Evolutionary conservation across 1,140 invertebrate genomes (phyloP), one percentile per base, ranked within the genome.

Genomic region (Mya arenaria): DNA sequence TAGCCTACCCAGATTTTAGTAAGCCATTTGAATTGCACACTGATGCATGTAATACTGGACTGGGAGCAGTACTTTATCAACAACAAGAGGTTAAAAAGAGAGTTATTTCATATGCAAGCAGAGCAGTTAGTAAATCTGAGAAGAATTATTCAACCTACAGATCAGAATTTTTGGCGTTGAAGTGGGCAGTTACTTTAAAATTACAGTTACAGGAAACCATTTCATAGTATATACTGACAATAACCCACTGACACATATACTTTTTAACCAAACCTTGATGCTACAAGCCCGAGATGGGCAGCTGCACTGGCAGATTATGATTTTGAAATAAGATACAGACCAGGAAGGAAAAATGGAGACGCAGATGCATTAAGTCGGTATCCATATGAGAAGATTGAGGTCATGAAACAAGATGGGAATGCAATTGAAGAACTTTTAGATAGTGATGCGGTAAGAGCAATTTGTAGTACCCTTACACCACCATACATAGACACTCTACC

Each of bases 111-210:
- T n/a, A n/a, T n/a, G n/a, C n/a, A n/a, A n/a, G n/a, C n/a, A n/a
- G n/a, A n/a, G n/a, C n/a, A n/a, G n/a, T n/a, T n/a, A n/a, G n/a
- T n/a, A n/a, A n/a, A n/a, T n/a, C n/a, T n/a, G n/a, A n/a, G n/a
- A n/a, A n/a, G n/a, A n/a, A n/a, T n/a, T n/a, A n/a, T n/a, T n/a
- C n/a, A n/a, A n/a, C n/a, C n/a, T n/a, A n/a, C n/a, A n/a, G n/a
- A n/a, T n/a, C n/a, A n/a, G n/a, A n/a, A n/a, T n/a, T n/a, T n/a
- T n/a, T n/a, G 56, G 17, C 23, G 28, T 25, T 72, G 15, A 77
- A 77, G 36, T 77, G 74, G 60, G 74, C 74, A 0, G 23, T 77
- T n/a, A 34, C 74, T 23, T 58, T 65, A 32, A 77, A 65, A 28
- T 77, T 41, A 36, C 25, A 13, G 15, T 77, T 5, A n/a, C 36